Percentiles rank a stretch among this genome's conserved stretches.
Evolutionary conservation across 1,140 invertebrate species (phyloP).

Genomic region (Paraescarpia echinospica): DNA sequence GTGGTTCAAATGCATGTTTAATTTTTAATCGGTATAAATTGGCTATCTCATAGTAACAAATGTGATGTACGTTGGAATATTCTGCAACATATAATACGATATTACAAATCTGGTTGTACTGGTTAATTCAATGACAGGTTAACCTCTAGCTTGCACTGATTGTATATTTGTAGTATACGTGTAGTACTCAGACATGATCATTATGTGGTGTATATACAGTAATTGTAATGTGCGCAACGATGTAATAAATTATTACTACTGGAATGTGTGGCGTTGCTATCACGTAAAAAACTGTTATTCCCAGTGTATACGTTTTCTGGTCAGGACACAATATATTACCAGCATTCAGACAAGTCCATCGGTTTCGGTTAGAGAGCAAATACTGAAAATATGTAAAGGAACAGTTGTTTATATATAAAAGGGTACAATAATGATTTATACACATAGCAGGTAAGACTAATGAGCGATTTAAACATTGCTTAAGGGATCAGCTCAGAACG

Average conservation of each 20-base stretch:
- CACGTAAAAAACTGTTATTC: neutral
- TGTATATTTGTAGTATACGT: neutral
- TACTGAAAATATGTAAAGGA: neutral
- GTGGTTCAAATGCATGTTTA: neutral
- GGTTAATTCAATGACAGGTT: neutral
- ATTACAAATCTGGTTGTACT: neutral
- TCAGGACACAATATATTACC: neutral
- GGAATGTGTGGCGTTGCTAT: neutral
- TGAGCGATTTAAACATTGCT: too few relatives aligned
- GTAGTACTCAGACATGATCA: neutral
- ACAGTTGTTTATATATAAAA: neutral
- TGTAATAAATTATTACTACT: slow-evolving; percentile 1
- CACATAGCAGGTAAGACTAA: too few relatives aligned
- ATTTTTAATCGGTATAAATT: neutral
- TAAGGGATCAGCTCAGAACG: too few relatives aligned
- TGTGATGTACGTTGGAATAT: neutral
- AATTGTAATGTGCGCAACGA: neutral
- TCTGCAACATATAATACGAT: neutral
- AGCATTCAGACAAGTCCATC: neutral
- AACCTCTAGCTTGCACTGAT: neutral
- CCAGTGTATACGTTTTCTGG: neutral
- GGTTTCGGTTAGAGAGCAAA: neutral
- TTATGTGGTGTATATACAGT: neutral
- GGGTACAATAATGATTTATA: neutral
- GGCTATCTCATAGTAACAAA: neutral